These are phyloP conservation scores for Gobio occitaniae DNA, from an alignment of 2,797 vertebrate genomes.

Conservation along the genomic window DNA sequence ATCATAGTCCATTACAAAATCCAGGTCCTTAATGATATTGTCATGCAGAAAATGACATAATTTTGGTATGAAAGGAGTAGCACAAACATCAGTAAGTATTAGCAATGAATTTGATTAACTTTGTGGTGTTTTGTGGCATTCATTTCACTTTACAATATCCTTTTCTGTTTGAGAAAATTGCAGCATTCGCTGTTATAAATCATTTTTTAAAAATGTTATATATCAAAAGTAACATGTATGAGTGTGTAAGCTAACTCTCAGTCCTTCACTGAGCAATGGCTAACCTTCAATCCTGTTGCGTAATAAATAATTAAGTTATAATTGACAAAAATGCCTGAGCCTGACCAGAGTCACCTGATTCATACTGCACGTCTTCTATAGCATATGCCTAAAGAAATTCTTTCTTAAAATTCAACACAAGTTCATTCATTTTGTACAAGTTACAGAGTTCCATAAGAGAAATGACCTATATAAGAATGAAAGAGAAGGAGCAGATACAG, in stretches of 20 bases:
- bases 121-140: not conserved
- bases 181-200: not conserved
- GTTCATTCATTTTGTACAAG: not conserved
- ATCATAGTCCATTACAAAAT: not conserved
- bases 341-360: too few relatives aligned
- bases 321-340: not conserved
- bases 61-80: not conserved
- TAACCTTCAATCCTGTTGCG: not conserved
- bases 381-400: not conserved
- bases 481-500: not conserved
- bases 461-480: not conserved
- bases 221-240: not conserved
- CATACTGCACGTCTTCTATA: too few relatives aligned
- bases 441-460: not conserved
- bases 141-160: not conserved
- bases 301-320: not conserved
- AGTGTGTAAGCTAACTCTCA: not conserved
- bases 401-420: not conserved
- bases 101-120: not conserved
- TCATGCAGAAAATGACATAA: not conserved
- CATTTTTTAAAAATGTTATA: not conserved
- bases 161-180: not conserved
- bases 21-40: not conserved
- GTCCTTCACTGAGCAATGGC: not conserved
- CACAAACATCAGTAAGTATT: not conserved